Conservation (phyloP, 30 jellyfish, hydroid and myxozoan genomes). For the Clytia hemisphaerica region DNA sequence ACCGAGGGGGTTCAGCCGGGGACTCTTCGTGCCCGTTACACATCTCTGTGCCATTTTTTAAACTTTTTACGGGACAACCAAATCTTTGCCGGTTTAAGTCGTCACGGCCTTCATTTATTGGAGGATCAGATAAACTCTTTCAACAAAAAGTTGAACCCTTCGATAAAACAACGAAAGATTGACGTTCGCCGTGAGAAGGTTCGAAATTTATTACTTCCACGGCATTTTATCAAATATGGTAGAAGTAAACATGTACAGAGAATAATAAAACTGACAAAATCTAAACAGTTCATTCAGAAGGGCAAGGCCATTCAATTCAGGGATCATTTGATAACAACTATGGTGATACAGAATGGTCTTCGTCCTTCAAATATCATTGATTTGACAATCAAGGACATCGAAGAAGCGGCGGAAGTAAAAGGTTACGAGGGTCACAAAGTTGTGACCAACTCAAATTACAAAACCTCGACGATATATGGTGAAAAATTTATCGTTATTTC, state of each 20-base stretch:
- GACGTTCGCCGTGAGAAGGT: not conserved
- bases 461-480: constrained; percentile 1
- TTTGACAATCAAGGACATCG: not conserved
- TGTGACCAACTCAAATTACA: not conserved
- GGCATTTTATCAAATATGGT: not conserved
- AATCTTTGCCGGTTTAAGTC: not conserved
- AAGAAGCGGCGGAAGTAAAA: not conserved
- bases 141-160: no score
- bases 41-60: no score
- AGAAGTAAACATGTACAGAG: not conserved
- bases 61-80: not conserved
- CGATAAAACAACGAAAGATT: not conserved
- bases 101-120: not conserved
- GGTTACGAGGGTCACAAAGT: constrained; percentile 4
- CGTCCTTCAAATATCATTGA: not conserved
- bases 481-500: constrained; percentile 1
- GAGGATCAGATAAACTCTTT: not conserved
- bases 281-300: not conserved
- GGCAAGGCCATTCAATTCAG: not conserved
- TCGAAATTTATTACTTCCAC: not conserved
- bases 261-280: not conserved
- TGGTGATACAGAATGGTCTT: not conserved
- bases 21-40: no score
- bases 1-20: no score
- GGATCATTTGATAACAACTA: not conserved